Evolutionary conservation across 2,113 vertebrate species (phyloP).

Genomic region (Actenoides hombroni): DNA sequence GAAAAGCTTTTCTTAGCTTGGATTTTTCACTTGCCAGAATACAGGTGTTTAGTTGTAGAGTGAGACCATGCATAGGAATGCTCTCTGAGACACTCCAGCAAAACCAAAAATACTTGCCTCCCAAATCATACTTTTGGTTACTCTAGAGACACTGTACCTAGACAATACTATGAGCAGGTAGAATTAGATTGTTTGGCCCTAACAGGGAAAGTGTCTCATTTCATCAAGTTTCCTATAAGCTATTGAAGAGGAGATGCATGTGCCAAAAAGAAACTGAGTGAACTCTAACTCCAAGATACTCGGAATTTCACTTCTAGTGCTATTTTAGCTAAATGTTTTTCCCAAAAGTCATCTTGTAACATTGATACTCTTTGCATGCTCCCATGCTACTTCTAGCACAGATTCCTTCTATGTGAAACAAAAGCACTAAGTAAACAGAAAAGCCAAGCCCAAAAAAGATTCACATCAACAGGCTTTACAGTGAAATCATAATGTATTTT

Average conservation of each 20-base stretch:
- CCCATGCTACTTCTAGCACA: neutral
- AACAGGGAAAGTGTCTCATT: neutral
- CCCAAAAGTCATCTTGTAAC: neutral
- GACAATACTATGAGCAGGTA: neutral
- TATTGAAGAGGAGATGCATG: neutral
- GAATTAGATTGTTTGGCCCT: neutral
- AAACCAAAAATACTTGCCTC: neutral
- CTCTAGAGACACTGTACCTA: neutral
- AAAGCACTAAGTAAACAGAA: neutral
- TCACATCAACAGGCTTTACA: neutral
- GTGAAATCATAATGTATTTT: neutral
- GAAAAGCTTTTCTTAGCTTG: conserved; percentile 19
- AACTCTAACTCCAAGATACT: neutral
- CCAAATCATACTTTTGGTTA: neutral
- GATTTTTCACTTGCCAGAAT: neutral
- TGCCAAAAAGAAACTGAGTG: neutral
- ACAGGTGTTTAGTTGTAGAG: neutral
- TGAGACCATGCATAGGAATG: neutral
- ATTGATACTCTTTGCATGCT: neutral
- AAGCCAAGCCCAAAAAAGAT: neutral
- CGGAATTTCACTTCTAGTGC: too few relatives aligned
- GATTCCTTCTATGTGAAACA: neutral
- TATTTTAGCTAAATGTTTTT: neutral
- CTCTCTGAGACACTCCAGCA: neutral
- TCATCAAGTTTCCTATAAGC: neutral